Base-by-base conservation (phyloP, 2,888 invertebrate species). In the Pediacus dermestoides region DNA sequence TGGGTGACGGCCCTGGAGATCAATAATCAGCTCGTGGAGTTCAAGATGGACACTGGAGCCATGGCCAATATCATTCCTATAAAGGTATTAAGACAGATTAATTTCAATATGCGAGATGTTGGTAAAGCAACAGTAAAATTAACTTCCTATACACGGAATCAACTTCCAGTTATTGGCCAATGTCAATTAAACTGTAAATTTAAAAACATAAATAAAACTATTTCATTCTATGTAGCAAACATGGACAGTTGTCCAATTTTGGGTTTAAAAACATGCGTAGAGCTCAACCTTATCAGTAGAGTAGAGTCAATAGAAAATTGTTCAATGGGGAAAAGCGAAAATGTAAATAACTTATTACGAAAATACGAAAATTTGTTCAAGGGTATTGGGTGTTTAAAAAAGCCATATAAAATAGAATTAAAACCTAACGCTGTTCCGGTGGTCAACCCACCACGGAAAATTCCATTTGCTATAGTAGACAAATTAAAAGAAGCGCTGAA, bases 391-490 rank as follows among this genome's bases (percentile, higher is more conserved):
- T 38, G 37, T 26, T 18, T 38, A 12, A 14, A 30, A 21, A 23
- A 39, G 18, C 27, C 33, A 25, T 38, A 41, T 44, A 14, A 36
- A 10, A 44, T 52, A 9, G 28, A 46, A 15, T 23, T 52, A 14
- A 30, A 34, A 18, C 10, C 25, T 10, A 35, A 37, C 12, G 40
- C 36, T 2, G 16, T 27, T 26, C 45, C 45, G 12, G 32, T 38
- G 2, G 35, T 36, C 15, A 37, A 46, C 27, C 45, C 51, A 3
- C 38, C 46, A 9, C 42, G 52, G 21, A 40, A 44, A 38, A 46
- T 50, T 4, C 48, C 51, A 22, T 40, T 48, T 18, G 32, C 41
- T 21, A 33, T 50, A 18, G n/a, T 33, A 12, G 33, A 42, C 28
- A 44, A 44, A 15, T 39, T 50, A 21, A 46, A 48, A 46, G 16